Evolutionary conservation across 2,113 vertebrate species (phyloP).

Genomic region (Oryzias melastigma): DNA sequence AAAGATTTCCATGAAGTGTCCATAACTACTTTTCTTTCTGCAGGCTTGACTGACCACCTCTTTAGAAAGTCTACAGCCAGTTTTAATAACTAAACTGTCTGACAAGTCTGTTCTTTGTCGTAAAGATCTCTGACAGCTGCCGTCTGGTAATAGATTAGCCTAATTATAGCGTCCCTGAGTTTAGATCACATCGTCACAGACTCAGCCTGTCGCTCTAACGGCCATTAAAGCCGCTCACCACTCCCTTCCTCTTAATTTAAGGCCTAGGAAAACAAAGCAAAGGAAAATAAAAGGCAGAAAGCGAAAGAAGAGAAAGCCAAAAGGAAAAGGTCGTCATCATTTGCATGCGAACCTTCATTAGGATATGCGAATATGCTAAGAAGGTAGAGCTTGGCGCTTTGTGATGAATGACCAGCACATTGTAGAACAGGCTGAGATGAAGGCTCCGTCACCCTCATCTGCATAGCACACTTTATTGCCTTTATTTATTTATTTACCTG

Average conservation of each 20-base stretch:
- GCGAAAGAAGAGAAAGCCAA: slow-evolving; percentile 55
- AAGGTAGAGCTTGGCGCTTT: slow-evolving; percentile 86
- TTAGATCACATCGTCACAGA: slow-evolving; percentile 89
- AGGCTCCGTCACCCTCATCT: slow-evolving; percentile 95
- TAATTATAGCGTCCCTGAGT: slow-evolving; percentile 93
- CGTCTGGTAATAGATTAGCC: slow-evolving; percentile 97
- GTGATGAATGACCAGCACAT: slow-evolving; percentile 94
- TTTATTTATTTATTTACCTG: slow-evolving; percentile 80
- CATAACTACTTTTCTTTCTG: not conserved
- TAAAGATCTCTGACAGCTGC: slow-evolving; percentile 89
- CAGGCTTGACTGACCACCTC: slow-evolving; percentile 38
- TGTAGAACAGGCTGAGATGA: slow-evolving; percentile 84
- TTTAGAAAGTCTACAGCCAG: slow-evolving; percentile 25
- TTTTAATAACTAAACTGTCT: slow-evolving; percentile 75
- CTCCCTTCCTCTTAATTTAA: slow-evolving; percentile 87
- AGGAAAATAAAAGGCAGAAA: slow-evolving; percentile 7
- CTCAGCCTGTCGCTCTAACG: slow-evolving; percentile 78
- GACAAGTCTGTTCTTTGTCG: slow-evolving; percentile 87
- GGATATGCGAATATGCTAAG: slow-evolving; percentile 99
- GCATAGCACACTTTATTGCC: slow-evolving; percentile 81
- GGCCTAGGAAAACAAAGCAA: slow-evolving; percentile 83
- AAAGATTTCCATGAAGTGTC: too few relatives aligned
- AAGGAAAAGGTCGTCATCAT: slow-evolving; percentile 95
- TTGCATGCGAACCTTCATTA: slow-evolving; percentile 99
- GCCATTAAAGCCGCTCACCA: slow-evolving; percentile 65